A percentile compares a stretch with the other conserved stretches of the same genome.
Conservation (phyloP, 2,888 invertebrate species). For the Hofmannophila pseudospretella region DNA sequence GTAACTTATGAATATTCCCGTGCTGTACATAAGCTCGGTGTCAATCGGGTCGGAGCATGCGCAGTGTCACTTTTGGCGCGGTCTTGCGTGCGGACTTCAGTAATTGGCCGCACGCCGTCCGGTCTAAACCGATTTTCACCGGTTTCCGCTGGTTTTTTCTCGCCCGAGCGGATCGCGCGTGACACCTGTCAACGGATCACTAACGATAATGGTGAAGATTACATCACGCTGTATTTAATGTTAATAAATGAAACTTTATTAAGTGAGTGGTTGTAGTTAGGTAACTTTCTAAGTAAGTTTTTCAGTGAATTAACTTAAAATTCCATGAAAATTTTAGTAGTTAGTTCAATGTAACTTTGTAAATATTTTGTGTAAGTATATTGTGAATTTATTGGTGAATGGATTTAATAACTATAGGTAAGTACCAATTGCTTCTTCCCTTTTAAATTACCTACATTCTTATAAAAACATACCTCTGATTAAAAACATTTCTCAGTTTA, state of each 20-base stretch:
- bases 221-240: slow-evolving; percentile 18
- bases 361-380: slow-evolving; percentile 9
- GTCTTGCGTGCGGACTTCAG: slow-evolving; percentile 54
- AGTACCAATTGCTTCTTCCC: too few relatives aligned
- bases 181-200: slow-evolving; percentile 24
- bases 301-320: slow-evolving; percentile 3
- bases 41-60: slow-evolving; percentile 62
- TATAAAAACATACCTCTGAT: too few relatives aligned
- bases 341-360: slow-evolving; percentile 5
- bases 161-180: slow-evolving; percentile 24
- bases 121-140: slow-evolving; percentile 29
- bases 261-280: slow-evolving; percentile 14
- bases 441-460: too few relatives aligned
- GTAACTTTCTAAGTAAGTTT: slow-evolving; percentile 9
- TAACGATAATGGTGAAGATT: slow-evolving; percentile 24
- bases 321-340: background rate
- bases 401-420: slow-evolving; percentile 16
- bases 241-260: slow-evolving; percentile 10
- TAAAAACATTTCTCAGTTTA: too few relatives aligned
- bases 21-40: slow-evolving; percentile 50
- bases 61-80: slow-evolving; percentile 41
- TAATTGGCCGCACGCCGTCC: slow-evolving; percentile 64
- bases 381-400: slow-evolving; percentile 11
- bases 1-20: slow-evolving; percentile 64
- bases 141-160: slow-evolving; percentile 21